Evolutionary conservation across 2,888 invertebrate genomes (phyloP).

Genomic region (Acleris laterana): DNA sequence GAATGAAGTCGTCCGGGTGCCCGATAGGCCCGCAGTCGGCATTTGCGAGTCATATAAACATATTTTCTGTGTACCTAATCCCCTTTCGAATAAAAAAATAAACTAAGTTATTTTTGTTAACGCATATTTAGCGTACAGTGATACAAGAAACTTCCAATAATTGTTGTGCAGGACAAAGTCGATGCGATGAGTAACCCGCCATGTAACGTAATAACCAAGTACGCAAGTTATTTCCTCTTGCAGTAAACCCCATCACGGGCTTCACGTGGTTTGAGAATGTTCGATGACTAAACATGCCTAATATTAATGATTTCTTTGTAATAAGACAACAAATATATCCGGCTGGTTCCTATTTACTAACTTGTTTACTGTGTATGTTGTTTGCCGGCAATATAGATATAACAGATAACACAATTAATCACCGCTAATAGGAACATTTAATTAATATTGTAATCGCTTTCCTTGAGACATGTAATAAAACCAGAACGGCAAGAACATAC

Average conservation of each 20-base stretch:
- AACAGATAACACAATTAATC: slow-evolving; percentile 17
- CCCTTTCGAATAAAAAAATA: too few relatives aligned
- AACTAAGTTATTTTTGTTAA: too few relatives aligned
- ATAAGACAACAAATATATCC: slow-evolving; percentile 20
- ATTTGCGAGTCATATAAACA: too few relatives aligned
- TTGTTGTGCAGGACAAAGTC: background rate
- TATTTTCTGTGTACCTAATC: too few relatives aligned
- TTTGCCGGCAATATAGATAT: slow-evolving; percentile 24
- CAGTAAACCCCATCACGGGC: background rate
- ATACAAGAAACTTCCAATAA: background rate
- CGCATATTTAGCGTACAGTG: too few relatives aligned
- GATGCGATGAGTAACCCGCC: too few relatives aligned
- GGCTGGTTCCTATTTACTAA: slow-evolving; percentile 7
- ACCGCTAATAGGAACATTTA: slow-evolving; percentile 23
- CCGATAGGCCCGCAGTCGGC: too few relatives aligned
- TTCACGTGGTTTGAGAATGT: background rate
- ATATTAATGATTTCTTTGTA: slow-evolving; percentile 19
- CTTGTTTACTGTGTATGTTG: slow-evolving; percentile 25
- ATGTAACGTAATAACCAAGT: too few relatives aligned
- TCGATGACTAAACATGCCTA: background rate
- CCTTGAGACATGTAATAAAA: slow-evolving; percentile 27
- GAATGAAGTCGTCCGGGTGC: too few relatives aligned
- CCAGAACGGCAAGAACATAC: background rate
- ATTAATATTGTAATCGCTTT: slow-evolving; percentile 29
- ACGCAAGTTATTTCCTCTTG: background rate